Percentiles rank a stretch among this genome's conserved stretches.
Evolutionary conservation across 2,113 vertebrate species (phyloP).

Genomic region (Machaerirhynchus nigripectus): DNA sequence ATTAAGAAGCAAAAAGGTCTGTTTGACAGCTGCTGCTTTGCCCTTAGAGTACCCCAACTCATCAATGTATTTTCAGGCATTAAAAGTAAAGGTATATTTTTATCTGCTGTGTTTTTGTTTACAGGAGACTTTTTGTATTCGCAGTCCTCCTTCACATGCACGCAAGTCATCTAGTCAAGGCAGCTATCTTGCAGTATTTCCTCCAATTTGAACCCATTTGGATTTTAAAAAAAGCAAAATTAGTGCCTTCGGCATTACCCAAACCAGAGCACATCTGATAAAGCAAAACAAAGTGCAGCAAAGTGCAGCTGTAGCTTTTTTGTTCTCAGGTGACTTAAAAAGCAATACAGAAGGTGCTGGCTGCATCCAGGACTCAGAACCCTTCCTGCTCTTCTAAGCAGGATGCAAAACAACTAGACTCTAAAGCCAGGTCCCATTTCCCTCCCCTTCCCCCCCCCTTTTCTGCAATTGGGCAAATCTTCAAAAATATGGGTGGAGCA

Average conservation of each 20-base stretch:
- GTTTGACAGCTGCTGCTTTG: neutral
- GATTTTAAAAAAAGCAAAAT: neutral
- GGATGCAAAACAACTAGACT: neutral
- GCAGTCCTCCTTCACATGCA: neutral
- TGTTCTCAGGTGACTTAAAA: neutral
- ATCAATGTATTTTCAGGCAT: neutral
- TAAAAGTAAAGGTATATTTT: neutral
- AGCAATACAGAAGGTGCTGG: neutral
- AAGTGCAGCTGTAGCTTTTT: neutral
- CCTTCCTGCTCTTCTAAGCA: neutral
- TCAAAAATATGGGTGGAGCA: neutral
- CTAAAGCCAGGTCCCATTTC: neutral
- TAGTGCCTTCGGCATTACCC: neutral
- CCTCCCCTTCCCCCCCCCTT: fast-evolving
- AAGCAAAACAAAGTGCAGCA: neutral
- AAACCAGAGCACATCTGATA: neutral
- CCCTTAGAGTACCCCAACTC: neutral
- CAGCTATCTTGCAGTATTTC: neutral
- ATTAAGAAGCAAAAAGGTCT: neutral
- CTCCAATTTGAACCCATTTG: neutral
- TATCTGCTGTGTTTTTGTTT: neutral
- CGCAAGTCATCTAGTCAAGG: neutral
- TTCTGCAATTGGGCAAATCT: neutral
- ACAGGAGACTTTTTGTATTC: neutral
- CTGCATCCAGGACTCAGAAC: neutral